Evolutionary conservation across 2,113 vertebrate genomes (phyloP).

Genomic region (Rissa tridactyla): DNA sequence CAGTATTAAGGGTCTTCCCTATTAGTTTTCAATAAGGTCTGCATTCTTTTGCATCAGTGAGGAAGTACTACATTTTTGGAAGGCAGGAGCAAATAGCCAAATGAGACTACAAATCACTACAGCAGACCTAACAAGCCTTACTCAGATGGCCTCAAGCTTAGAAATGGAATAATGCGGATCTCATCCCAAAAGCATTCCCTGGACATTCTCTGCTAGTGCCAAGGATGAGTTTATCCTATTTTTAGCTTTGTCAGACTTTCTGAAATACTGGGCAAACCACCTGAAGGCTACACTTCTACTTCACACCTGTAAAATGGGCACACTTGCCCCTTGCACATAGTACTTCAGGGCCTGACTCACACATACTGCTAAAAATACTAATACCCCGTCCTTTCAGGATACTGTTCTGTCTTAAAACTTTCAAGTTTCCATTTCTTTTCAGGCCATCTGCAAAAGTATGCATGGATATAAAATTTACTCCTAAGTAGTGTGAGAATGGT

Average conservation of each 20-base stretch:
- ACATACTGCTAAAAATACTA: neutral
- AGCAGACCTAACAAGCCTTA: neutral
- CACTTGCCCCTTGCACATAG: neutral
- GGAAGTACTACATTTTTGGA: neutral
- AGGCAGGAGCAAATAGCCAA: neutral
- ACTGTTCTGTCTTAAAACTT: neutral
- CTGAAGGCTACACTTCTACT: neutral
- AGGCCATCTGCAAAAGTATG: neutral
- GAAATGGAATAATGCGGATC: neutral
- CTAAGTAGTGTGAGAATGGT: neutral
- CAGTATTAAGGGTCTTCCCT: neutral
- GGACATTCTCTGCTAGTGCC: neutral
- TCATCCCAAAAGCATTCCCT: neutral
- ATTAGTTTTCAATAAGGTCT: neutral
- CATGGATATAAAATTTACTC: slow-evolving; percentile 1
- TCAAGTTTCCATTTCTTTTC: neutral
- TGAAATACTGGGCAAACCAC: neutral
- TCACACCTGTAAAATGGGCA: neutral
- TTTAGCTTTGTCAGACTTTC: neutral
- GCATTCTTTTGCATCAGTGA: neutral
- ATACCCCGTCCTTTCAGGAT: neutral
- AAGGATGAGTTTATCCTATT: neutral
- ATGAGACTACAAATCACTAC: neutral
- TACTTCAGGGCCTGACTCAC: neutral
- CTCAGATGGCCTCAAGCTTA: neutral